Evolutionary conservation across 1,140 invertebrate species (phyloP), one percentile per base, ranked within the genome.

Genomic region (Pseudomyrmex flavicornis): DNA sequence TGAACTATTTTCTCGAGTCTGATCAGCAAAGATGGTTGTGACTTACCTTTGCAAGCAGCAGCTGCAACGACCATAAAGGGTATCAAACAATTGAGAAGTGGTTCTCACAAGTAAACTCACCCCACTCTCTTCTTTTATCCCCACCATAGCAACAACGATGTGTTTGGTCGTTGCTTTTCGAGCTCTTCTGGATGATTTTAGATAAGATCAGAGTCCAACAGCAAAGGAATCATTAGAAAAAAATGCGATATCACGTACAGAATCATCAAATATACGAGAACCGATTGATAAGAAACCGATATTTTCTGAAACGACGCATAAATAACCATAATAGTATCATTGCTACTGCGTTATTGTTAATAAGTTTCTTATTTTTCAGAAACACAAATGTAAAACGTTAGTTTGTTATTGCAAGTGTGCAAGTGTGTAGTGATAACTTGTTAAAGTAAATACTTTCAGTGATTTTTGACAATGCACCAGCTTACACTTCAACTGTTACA

Each of bases 61-160:
- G 73, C 86, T 84, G 85, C 82, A 56, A 80, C 48, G 22, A 48
- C 9, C 17, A 87, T 69, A 88, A 88, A 87, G 74, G 59, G 48
- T 17, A 46, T 56, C 66, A 26, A 86, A 87, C 86, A 87, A 87
- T 87, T 72, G 74, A 75, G 13, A 82, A 86, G n/a, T 79, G 80
- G 72, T 58, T 35, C 62, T 48, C 54, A 63, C 85, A 87, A 88
- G 87, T 87, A 87, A 74, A 87, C 82, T 87, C 62, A 84, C 82
- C 63, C 85, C 76, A 86, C 73, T n/a, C 35, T 58, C 26, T 65
- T 72, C 54, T 70, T 80, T 84, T 82, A 84, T 75, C 74, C 86
- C 82, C 50, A 10, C 82, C 35, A 26, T 68, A 26, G 8, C 15
- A 46, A 44, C 58, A 35, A 46, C 26, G n/a, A 35, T 15, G 73